phyloP scores from a whole-genome alignment of 2,888 invertebrate species.

The Ceriagrion tenellum region DNA sequence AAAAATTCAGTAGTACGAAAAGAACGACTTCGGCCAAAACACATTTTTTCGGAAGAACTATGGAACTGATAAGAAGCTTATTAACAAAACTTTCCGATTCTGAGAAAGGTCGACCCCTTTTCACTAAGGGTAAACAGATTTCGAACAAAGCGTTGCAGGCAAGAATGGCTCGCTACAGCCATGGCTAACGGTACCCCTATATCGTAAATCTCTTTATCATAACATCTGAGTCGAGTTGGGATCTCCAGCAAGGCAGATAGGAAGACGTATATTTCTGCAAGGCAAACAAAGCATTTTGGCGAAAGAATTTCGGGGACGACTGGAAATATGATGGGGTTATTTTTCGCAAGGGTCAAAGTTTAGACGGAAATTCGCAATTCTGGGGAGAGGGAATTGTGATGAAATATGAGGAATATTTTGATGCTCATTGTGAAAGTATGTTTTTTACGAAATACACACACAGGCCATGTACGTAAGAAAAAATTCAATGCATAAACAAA shows the following conservation, averaged over 20 bases:
- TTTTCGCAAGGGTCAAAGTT: neutral
- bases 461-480: no score
- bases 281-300: neutral
- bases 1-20: neutral
- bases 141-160: neutral
- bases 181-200: neutral
- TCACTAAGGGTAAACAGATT: neutral
- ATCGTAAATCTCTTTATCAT: constrained; percentile 49
- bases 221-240: constrained; percentile 44
- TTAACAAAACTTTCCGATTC: neutral
- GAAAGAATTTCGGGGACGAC: neutral
- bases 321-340: neutral
- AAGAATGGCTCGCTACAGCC: constrained; percentile 12
- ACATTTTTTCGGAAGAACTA: neutral
- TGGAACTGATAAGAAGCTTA: neutral
- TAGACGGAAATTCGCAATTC: neutral
- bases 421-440: neutral
- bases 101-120: neutral
- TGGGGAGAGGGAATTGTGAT: neutral
- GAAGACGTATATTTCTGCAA: constrained; percentile 29
- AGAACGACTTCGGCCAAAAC: neutral
- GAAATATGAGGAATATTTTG: neutral
- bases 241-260: constrained; percentile 30
- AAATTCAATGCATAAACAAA: no score
- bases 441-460: neutral